These are phyloP conservation scores for Psittacus erithacus DNA, from an alignment of 2,113 vertebrate species.

Conservation along the genomic window DNA sequence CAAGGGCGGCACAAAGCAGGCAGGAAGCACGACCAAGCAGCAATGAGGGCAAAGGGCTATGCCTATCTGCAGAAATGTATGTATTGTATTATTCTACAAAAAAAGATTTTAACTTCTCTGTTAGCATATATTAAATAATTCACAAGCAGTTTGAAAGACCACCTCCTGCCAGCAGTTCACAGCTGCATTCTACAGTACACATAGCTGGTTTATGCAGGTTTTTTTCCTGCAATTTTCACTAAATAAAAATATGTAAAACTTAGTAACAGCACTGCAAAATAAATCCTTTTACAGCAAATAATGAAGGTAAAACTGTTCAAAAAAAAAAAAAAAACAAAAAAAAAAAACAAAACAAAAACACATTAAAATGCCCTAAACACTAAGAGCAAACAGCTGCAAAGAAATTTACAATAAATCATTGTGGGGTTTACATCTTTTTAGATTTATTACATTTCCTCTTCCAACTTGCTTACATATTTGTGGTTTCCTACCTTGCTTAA, in stretches of 20 bases:
- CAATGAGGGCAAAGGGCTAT: background rate
- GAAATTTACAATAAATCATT: background rate
- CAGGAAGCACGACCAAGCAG: background rate
- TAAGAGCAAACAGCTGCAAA: background rate
- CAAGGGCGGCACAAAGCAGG: background rate
- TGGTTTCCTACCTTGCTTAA: background rate
- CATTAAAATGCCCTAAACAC: background rate
- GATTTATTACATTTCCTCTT: background rate
- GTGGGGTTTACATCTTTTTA: background rate
- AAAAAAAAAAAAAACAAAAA: no score
- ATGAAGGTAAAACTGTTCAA: background rate
- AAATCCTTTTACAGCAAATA: background rate
- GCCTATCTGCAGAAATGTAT: background rate
- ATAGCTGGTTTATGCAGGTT: background rate
- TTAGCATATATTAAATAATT: background rate
- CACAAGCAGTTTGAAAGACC: background rate
- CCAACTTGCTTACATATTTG: background rate
- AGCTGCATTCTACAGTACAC: background rate
- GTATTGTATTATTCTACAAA: background rate
- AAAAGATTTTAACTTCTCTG: background rate
- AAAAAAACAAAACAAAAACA: no score
- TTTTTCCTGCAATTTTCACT: background rate
- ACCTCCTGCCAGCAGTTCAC: background rate
- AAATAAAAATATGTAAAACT: background rate
- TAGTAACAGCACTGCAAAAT: background rate